Evolutionary conservation across 2,888 invertebrate species (phyloP).

Genomic region (Drosophila cognata): DNA sequence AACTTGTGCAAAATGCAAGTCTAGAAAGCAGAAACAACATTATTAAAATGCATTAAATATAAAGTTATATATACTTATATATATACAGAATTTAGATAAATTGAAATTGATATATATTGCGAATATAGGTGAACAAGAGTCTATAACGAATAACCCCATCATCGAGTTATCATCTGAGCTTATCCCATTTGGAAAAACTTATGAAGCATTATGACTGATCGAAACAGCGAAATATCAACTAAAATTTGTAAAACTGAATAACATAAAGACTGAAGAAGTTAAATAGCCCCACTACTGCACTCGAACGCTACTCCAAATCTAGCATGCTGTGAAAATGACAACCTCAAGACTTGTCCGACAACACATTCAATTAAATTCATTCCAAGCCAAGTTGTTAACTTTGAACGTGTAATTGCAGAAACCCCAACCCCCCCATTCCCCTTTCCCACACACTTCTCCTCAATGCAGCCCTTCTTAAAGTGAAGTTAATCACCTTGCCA

Average conservation of each 20-base stretch:
- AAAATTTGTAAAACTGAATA: not conserved
- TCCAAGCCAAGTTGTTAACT: constrained; percentile 51
- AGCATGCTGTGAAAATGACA: constrained; percentile 5
- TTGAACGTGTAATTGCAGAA: constrained; percentile 55
- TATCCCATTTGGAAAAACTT: not conserved
- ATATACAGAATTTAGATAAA: not conserved
- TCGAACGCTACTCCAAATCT: not conserved
- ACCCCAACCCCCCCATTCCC: not conserved
- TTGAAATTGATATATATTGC: not conserved
- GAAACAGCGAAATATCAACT: not conserved
- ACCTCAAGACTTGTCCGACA: constrained; percentile 34
- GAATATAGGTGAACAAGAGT: not conserved
- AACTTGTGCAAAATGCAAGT: not conserved
- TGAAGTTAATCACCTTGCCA: constrained; percentile 54
- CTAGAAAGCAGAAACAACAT: not conserved
- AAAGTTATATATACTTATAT: not conserved
- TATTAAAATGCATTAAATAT: not conserved
- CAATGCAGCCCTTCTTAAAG: not conserved
- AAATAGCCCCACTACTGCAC: not conserved
- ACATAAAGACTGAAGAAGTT: not conserved
- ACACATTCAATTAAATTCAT: constrained; percentile 20
- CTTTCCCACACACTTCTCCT: not conserved
- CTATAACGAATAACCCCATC: not conserved
- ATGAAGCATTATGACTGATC: not conserved
- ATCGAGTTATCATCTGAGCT: not conserved